Base-by-base conservation (phyloP, 1,140 invertebrate genomes). In the Drosophila obscura region DNA sequence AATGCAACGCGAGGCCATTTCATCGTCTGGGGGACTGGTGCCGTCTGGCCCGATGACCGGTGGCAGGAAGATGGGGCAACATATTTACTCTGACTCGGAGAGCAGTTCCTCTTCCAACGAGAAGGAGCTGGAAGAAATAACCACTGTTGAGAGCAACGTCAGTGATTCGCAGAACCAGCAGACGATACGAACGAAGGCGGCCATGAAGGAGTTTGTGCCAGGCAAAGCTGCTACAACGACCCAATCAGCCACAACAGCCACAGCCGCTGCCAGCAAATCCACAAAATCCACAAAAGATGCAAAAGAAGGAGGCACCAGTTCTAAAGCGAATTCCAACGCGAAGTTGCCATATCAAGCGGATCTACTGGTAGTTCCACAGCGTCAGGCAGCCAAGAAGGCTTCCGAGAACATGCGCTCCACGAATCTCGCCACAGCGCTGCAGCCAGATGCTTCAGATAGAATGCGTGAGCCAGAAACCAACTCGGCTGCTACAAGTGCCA, bases 301-400 rank as follows among this genome's bases (percentile, higher is more conserved):
- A 0, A 43, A 76, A 60, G 64, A 65, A 6, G 59, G 11, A 39
- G 43, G 5, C n/a, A 41, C 31, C 9, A 57, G 31, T 24, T 28
- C n/a, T 26, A 79, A 74, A 35, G n/a, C 51, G 6, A 87, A 64
- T 41, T 41, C 71, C 2, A 79, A 48, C 26, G 45, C 39, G 50
- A 77, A 63, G 57, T 26, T 83, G 61, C 60, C 53, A 22, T 95
- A 95, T 74, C 93, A 94, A 62, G 94, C 96, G 19, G 95, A 96
- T 41, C 94, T 97, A 80, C 92, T 97, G 35, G 97, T 97, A 78
- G 97, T 98, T n/a, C 97, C 97, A 1, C 97, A 98, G 91, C 93
- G 97, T 55, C 96, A 97, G 92, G 97, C 97, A 19, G 97, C 97
- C 15, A 97, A 97, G 85, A 97, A 97, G 91, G 96, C 96, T 2